Evolutionary conservation across 2,797 vertebrate species (phyloP), one percentile per base, ranked within the genome.

Genomic region (Calcarius lapponicus): DNA sequence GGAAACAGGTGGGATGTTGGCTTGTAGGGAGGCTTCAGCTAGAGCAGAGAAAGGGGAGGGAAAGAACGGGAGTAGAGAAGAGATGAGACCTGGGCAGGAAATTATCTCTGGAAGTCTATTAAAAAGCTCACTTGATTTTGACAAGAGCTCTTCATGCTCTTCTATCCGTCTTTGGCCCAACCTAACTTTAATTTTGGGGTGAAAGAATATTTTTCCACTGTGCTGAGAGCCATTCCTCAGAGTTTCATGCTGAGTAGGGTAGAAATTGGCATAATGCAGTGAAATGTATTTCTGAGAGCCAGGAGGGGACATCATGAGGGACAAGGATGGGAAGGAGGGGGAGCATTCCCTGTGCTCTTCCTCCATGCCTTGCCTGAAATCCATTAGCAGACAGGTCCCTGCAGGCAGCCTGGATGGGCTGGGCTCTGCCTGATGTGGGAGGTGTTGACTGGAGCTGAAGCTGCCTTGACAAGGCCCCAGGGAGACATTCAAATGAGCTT

Each of bases 1-100:
- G 81, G 82, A 88, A 91, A 29, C 90, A 96, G 92, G 90, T 95
- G 93, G 91, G 88, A 86, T 66, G 78, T 11, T 90, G 83, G 62
- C 57, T 83, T 79, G 40, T 36, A 82, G 29, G 36, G 17, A 80
- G 58, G 21, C 21, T 91, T 79, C 75, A 86, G 34, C 81, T 51
- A 11, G 5, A 80, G 13, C 4, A 14, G 42, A n/a, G 43, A 65
- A 84, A 75, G 32, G 7, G 11, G 48, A 79, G 38, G 64, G 32
- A 64, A 78, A 53, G 10, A 65, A 80, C 5, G 16, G 40, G 36
- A 88, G 32, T 11, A 79, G 42, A 56, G 66, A 51, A 71, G 38
- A 79, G 13, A 60, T 40, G 67, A 79, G 64, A 80, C 34, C n/a
- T 74, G 74, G 69, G 47, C 82, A 95, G 74, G 69, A 96, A 96